Evolutionary conservation across 2,113 vertebrate species (phyloP), one percentile per base, ranked within the genome.

Genomic region (Myrmecophaga tridactyla): DNA sequence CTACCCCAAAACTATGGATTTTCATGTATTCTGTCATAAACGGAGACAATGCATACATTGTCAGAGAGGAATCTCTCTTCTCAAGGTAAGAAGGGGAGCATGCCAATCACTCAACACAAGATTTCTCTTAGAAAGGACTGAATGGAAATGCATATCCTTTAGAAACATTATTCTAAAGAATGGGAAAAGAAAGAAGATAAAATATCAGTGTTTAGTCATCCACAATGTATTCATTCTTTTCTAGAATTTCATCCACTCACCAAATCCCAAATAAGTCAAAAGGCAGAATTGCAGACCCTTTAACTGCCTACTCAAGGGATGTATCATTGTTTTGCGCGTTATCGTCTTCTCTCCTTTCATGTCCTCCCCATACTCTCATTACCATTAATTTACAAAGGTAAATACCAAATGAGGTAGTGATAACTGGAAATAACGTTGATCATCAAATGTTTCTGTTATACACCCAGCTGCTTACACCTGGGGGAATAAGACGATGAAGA

Each of bases 231-330:
- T 97, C 69, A 70, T 77, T 80, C 92, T 88, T 82, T 88, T 94
- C 96, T 95, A 94, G 85, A 92, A 96, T 97, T 96, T 96, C 96
- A 96, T 94, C 90, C 96, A 90, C 92, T 96, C 89, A 97, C 86
- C 92, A 97, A 96, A 95, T 97, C 88, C 77, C 88, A 87, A 92
- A n/a, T 46, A 82, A 69, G 56, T 88, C 85, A 90, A 95, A 88
- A 82, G 7, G 46, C 21, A 67, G 39, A 96, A 88, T 76, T 63
- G 27, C 78, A 90, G 89, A 60, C 56, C 69, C 72, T 86, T 43
- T 85, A 27, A 84, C 0, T 88, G 85, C 86, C 65, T 67, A 25
- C 29, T 62, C 67, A 60, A 72, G 14, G 46, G 56, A n/a, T 7
- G 29, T 21, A 11, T 25, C 39, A 85, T 85, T n/a, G 75, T 31